Conservation (phyloP, 2,113 vertebrate species). For the Dermatemys mawii region DNA sequence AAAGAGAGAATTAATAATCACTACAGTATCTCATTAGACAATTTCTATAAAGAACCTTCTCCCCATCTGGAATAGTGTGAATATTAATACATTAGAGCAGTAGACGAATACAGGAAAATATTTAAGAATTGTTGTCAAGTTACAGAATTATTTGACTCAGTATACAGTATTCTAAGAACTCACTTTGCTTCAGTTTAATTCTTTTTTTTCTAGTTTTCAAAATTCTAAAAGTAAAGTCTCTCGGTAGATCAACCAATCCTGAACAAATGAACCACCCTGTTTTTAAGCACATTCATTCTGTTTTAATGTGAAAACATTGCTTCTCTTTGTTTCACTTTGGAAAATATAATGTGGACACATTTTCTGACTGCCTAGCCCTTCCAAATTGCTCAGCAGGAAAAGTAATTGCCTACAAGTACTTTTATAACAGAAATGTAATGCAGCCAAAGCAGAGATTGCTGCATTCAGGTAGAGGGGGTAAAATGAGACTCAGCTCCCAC, state of each 20-base stretch:
- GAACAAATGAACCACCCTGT: neutral
- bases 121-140: neutral
- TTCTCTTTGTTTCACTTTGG: neutral
- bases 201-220: neutral
- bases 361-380: neutral
- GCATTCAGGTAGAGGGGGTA: too few relatives aligned
- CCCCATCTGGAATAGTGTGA: neutral
- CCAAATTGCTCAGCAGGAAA: neutral
- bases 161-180: neutral
- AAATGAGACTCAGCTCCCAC: too few relatives aligned
- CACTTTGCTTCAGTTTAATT: neutral
- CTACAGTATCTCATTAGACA: neutral
- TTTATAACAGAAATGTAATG: neutral
- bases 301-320: neutral
- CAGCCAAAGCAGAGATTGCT: neutral
- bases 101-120: neutral
- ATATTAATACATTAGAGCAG: neutral
- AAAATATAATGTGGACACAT: neutral
- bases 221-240: neutral
- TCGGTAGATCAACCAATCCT: neutral
- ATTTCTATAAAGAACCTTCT: neutral
- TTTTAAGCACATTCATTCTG: neutral
- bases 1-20: conserved; percentile 43
- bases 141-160: neutral
- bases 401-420: neutral